These are phyloP conservation scores for Clitarchus hookeri DNA, from an alignment of 2,888 invertebrate genomes.

Conservation along the genomic window DNA sequence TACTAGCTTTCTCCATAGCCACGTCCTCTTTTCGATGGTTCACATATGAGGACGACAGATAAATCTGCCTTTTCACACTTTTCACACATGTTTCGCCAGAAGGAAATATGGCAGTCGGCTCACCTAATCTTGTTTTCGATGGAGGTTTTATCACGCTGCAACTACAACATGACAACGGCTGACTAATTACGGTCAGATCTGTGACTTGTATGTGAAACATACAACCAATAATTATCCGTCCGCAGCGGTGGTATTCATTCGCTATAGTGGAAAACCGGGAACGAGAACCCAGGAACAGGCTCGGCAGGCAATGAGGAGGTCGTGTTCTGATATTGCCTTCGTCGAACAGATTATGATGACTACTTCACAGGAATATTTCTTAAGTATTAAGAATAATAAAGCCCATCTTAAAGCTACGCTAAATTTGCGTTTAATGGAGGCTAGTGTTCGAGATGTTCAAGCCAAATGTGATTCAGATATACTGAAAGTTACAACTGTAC, in stretches of 20 bases:
- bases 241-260: neutral
- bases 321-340: neutral
- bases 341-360: neutral
- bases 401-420: neutral
- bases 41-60: neutral
- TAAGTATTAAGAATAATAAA: neutral
- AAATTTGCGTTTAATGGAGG: neutral
- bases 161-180: neutral
- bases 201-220: constrained; percentile 6
- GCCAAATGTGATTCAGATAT: neutral
- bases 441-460: constrained; percentile 11
- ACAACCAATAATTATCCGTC: neutral
- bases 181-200: neutral
- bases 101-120: neutral
- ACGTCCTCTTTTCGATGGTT: neutral
- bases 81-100: neutral
- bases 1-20: constrained; percentile 16
- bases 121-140: neutral
- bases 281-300: neutral
- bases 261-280: constrained; percentile 11
- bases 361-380: neutral
- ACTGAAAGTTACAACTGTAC: neutral
- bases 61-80: neutral
- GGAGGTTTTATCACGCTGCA: constrained; percentile 8
- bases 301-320: neutral